phyloP scores from a whole-genome alignment of 92 coral and sea anemone genomes.

The Epizoanthus rinbou region DNA sequence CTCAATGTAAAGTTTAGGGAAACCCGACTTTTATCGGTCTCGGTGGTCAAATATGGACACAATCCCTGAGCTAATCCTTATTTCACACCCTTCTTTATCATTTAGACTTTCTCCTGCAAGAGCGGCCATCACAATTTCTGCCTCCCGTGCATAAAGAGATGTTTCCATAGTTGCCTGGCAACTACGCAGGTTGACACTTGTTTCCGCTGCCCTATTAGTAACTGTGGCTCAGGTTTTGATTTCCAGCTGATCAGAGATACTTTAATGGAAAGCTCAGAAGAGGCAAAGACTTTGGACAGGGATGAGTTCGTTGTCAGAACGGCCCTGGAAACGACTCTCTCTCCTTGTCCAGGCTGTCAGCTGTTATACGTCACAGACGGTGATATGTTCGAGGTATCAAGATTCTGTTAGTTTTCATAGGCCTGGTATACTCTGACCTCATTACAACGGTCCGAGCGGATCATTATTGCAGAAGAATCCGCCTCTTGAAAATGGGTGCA shows the following conservation, averaged over 20 bases:
- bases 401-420: too few relatives aligned
- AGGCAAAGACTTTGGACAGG: background rate
- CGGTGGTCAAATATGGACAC: too few relatives aligned
- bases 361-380: background rate
- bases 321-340: background rate
- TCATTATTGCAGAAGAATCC: too few relatives aligned
- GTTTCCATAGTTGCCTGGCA: background rate
- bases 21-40: too few relatives aligned
- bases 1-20: too few relatives aligned
- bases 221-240: background rate
- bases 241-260: background rate
- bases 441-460: background rate
- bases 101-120: conserved; percentile 10
- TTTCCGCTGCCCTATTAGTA: conserved; percentile 7
- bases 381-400: background rate
- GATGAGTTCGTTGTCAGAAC: conserved; percentile 2
- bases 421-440: background rate
- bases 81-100: background rate
- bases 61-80: too few relatives aligned
- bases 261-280: background rate
- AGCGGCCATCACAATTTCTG: background rate
- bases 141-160: background rate
- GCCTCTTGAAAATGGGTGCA: too few relatives aligned
- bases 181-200: background rate
- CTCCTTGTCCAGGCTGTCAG: background rate